These are phyloP conservation scores for Nymphalis io DNA, from an alignment of 1,140 invertebrate species.

Conservation along the genomic window DNA sequence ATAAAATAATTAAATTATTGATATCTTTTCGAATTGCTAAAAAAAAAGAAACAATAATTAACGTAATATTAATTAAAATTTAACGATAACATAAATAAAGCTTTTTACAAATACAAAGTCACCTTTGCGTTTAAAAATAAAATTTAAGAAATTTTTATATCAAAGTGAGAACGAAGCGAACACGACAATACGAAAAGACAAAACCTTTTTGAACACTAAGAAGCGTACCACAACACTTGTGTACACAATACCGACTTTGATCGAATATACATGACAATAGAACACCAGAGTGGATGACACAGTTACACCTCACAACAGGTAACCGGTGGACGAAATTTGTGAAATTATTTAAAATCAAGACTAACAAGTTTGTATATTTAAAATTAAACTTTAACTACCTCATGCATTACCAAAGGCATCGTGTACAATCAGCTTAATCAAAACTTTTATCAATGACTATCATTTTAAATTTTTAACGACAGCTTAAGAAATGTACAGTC, in stretches of 20 bases:
- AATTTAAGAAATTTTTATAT: slow-evolving; percentile 5
- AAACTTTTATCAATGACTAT: background rate
- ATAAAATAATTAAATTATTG: too few relatives aligned
- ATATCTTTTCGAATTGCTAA: too few relatives aligned
- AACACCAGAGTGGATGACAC: slow-evolving; percentile 65
- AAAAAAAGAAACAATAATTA: too few relatives aligned
- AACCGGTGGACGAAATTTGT: slow-evolving; percentile 51
- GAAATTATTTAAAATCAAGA: slow-evolving; percentile 17
- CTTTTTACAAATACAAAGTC: too few relatives aligned
- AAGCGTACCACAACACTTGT: slow-evolving; percentile 62
- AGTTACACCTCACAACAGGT: slow-evolving; percentile 61
- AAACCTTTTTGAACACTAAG: slow-evolving; percentile 55
- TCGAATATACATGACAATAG: slow-evolving; percentile 78
- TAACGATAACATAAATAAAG: too few relatives aligned
- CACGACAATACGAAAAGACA: slow-evolving; percentile 48
- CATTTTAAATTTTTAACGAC: background rate
- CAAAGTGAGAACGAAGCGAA: slow-evolving; percentile 41
- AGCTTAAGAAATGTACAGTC: slow-evolving; percentile 56
- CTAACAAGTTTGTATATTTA: background rate
- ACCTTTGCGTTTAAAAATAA: too few relatives aligned
- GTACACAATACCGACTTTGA: slow-evolving; percentile 73
- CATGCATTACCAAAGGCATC: background rate
- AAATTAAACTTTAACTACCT: background rate
- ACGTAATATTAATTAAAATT: too few relatives aligned
- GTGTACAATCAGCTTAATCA: too few relatives aligned